phyloP scores from a whole-genome alignment of 2,113 vertebrate genomes.

The Proteles cristata region DNA sequence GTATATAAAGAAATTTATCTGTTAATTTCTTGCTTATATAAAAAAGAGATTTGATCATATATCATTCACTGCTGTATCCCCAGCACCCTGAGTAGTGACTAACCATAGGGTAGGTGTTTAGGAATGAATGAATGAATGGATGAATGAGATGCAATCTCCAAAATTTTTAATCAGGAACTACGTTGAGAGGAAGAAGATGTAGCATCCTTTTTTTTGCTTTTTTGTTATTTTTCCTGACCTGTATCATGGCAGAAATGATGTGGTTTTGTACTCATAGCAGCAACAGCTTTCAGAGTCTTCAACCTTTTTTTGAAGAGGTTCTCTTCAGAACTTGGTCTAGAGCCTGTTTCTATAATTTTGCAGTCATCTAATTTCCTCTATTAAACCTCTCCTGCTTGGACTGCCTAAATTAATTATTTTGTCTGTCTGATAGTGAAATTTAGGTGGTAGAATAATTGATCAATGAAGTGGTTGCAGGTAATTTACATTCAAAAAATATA shows the following conservation, averaged over 20 bases:
- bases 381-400: neutral
- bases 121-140: neutral
- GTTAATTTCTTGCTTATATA: neutral
- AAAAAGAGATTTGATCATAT: neutral
- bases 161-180: neutral
- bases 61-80: neutral
- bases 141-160: neutral
- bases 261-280: neutral
- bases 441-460: neutral
- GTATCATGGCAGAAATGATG: neutral
- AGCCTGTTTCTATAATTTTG: neutral
- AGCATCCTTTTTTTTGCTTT: neutral
- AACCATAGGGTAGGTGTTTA: neutral
- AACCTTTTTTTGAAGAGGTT: neutral
- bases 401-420: neutral
- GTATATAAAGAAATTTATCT: neutral
- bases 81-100: neutral
- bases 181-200: neutral
- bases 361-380: neutral
- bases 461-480: neutral
- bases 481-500: neutral
- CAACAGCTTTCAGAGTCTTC: neutral
- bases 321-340: neutral
- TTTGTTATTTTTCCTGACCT: neutral
- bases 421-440: neutral